Conservation (phyloP, 2,113 vertebrate species). For the Macroglossus sobrinus region DNA sequence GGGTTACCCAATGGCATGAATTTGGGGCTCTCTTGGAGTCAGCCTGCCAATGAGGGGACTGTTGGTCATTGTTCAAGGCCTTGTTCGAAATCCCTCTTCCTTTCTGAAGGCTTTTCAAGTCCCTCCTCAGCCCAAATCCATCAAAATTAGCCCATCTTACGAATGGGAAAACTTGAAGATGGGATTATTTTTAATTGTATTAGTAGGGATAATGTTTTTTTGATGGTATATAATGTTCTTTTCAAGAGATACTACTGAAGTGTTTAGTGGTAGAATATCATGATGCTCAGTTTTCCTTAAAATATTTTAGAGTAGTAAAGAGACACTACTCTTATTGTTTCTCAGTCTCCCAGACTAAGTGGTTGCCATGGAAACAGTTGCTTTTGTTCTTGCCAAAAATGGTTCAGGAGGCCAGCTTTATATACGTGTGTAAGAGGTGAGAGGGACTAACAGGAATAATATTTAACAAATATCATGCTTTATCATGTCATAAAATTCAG, state of each 20-base stretch:
- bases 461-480: not conserved
- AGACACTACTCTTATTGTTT: not conserved
- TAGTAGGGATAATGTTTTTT: not conserved
- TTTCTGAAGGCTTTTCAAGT: conserved; percentile 15
- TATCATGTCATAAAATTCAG: not conserved
- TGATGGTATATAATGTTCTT: not conserved
- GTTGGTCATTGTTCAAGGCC: not conserved
- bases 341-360: not conserved
- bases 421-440: not conserved
- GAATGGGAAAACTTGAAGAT: not conserved
- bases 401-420: not conserved
- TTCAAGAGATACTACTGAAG: not conserved
- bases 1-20: not conserved
- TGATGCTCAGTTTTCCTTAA: not conserved
- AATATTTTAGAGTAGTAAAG: not conserved
- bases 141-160: not conserved
- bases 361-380: not conserved
- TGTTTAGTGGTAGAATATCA: not conserved
- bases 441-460: not conserved
- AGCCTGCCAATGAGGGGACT: not conserved
- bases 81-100: conserved; percentile 16
- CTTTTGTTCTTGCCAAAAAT: not conserved
- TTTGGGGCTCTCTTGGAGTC: not conserved
- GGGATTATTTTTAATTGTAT: not conserved
- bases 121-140: not conserved